phyloP scores from a whole-genome alignment of 2,797 vertebrate genomes.

The Alfaro cultratus region DNA sequence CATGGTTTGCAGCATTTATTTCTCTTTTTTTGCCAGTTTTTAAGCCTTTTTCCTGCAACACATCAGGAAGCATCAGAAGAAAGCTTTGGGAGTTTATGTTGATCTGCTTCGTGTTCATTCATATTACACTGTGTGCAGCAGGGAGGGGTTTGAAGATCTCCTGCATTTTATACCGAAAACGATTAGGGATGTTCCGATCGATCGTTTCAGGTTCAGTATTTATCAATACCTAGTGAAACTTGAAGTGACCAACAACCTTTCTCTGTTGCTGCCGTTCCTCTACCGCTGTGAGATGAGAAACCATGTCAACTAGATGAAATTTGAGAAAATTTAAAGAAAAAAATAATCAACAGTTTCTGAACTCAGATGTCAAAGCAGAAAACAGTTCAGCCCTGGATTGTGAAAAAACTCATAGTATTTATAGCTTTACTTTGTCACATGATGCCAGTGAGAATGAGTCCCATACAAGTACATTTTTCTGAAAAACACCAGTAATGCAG shows the following conservation, averaged over 20 bases:
- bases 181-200: neutral
- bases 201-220: constrained; percentile 1
- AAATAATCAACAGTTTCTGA: neutral
- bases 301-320: neutral
- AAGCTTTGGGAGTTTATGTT: constrained; percentile 9
- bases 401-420: neutral
- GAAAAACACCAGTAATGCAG: neutral
- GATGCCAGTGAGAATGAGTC: neutral
- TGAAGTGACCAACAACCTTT: neutral
- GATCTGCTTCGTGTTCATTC: constrained; percentile 32
- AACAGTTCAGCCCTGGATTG: neutral
- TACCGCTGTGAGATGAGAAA: neutral
- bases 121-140: constrained; percentile 21
- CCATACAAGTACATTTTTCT: neutral
- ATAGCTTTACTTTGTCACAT: neutral
- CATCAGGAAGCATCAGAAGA: constrained; percentile 23
- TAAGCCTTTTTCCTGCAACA: constrained; percentile 19
- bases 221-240: neutral
- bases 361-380: neutral
- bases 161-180: constrained; percentile 12
- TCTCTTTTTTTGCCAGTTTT: constrained; percentile 32
- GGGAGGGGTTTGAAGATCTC: constrained; percentile 6
- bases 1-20: constrained; percentile 61
- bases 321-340: neutral
- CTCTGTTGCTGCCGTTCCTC: neutral